A percentile compares a stretch with the other conserved stretches of the same genome.
Evolutionary conservation across 2,113 vertebrate species (phyloP).

Genomic region (Uria lomvia): DNA sequence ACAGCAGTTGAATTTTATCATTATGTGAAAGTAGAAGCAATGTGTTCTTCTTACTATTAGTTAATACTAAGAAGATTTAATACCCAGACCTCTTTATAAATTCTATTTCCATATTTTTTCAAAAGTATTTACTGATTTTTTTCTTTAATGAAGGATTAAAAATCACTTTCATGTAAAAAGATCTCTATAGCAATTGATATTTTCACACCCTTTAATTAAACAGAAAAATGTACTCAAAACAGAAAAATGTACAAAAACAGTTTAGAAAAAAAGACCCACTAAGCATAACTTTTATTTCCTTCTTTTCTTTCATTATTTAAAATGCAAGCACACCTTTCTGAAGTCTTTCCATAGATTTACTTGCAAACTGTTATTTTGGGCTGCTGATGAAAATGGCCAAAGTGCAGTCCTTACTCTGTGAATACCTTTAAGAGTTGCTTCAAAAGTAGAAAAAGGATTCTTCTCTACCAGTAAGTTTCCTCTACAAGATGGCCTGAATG

Average conservation of each 20-base stretch:
- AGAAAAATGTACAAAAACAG: neutral
- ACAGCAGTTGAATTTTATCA: neutral
- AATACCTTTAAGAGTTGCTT: neutral
- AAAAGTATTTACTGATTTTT: neutral
- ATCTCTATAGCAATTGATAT: neutral
- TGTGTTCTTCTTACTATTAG: neutral
- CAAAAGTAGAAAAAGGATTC: neutral
- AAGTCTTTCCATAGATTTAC: neutral
- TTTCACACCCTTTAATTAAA: constrained; percentile 13
- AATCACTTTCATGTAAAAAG: neutral
- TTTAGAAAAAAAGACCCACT: neutral
- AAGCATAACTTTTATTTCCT: neutral
- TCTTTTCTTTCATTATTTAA: neutral
- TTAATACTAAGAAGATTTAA: neutral
- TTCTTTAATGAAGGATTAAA: neutral
- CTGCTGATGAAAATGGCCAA: neutral
- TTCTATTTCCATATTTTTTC: neutral
- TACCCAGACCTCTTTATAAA: neutral
- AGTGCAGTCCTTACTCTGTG: neutral
- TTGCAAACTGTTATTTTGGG: neutral
- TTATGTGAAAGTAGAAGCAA: neutral
- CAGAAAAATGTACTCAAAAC: neutral
- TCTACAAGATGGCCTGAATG: neutral
- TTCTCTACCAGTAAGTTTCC: neutral
- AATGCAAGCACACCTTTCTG: neutral